Percentiles rank a stretch among this genome's conserved stretches.
phyloP scores from a whole-genome alignment of 2,888 invertebrate genomes.

The Diarsia brunnea region DNA sequence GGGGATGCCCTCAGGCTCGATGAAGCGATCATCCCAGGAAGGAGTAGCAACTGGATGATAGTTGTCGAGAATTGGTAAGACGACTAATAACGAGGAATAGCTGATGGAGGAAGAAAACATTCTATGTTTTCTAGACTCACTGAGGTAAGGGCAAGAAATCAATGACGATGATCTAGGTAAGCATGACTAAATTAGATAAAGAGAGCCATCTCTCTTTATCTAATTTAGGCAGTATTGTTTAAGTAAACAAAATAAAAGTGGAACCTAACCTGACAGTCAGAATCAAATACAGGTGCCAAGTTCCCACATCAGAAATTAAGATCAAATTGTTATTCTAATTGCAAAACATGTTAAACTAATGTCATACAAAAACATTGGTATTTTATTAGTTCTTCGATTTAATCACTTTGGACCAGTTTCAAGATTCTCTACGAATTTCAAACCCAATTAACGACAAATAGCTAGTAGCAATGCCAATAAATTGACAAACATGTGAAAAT shows the following conservation, averaged over 20 bases:
- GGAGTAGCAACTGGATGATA: not conserved
- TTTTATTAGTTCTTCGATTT: slow-evolving; percentile 9
- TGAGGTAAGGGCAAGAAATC: not conserved
- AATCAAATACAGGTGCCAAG: not conserved
- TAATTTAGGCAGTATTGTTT: not conserved
- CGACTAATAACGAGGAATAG: too few relatives aligned
- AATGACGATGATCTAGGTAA: not conserved
- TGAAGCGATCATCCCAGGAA: too few relatives aligned
- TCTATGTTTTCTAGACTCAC: not conserved
- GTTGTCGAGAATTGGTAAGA: not conserved
- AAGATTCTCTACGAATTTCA: slow-evolving; percentile 31
- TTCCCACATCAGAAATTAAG: too few relatives aligned
- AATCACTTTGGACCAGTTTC: slow-evolving; percentile 36
- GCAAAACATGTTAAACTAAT: not conserved
- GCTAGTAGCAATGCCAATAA: slow-evolving; percentile 17
- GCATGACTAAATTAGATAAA: not conserved
- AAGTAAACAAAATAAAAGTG: not conserved
- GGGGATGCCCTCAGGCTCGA: too few relatives aligned
- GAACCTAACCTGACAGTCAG: not conserved
- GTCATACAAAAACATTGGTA: not conserved
- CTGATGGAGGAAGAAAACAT: not conserved
- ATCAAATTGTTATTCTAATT: not conserved
- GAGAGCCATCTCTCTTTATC: too few relatives aligned
- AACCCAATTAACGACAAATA: slow-evolving; percentile 20
- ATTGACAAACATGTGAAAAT: not conserved